A percentile compares a stretch with the other conserved stretches of the same genome.
These are phyloP conservation scores for Eulithis testata DNA, from an alignment of 2,888 invertebrate genomes.

Conservation along the genomic window DNA sequence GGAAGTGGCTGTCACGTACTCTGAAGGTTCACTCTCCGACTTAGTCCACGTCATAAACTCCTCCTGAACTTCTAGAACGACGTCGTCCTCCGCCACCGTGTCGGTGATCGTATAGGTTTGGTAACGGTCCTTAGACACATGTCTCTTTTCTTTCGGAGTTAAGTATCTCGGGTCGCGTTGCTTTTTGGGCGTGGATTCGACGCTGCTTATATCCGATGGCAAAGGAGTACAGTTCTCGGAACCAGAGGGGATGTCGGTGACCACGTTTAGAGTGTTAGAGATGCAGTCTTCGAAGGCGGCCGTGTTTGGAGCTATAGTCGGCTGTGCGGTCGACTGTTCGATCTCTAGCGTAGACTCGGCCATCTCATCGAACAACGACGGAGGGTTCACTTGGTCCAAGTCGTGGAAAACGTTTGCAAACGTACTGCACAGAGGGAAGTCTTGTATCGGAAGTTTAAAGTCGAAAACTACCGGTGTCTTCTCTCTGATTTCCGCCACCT, in stretches of 20 bases:
- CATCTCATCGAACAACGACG: constrained; percentile 89
- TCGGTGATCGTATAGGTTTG: constrained; percentile 93
- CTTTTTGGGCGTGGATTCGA: constrained; percentile 90
- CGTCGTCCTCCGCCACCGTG: constrained; percentile 60
- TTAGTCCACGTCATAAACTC: constrained; percentile 77
- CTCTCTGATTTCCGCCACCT: constrained; percentile 86
- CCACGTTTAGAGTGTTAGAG: constrained; percentile 83
- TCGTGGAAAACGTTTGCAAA: constrained; percentile 82
- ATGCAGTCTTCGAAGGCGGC: constrained; percentile 85
- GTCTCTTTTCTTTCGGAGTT: constrained; percentile 91
- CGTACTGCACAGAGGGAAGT: constrained; percentile 73
- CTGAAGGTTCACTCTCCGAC: constrained; percentile 73
- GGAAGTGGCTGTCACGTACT: constrained; percentile 65
- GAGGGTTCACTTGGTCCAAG: constrained; percentile 88
- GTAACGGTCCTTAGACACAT: constrained; percentile 90
- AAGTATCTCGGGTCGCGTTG: constrained; percentile 78
- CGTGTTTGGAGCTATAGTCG: constrained; percentile 44
- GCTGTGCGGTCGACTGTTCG: constrained; percentile 79
- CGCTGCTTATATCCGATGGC: constrained; percentile 89
- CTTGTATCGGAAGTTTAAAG: constrained; percentile 82
- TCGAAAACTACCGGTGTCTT: constrained; percentile 82
- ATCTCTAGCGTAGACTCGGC: constrained; percentile 85
- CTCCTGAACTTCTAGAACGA: constrained; percentile 63
- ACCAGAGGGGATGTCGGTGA: constrained; percentile 83
- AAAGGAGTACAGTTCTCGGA: constrained; percentile 85